Percentiles rank a stretch among this genome's conserved stretches.
Conservation (phyloP, 2,113 vertebrate genomes). For the Diphyllodes magnificus region DNA sequence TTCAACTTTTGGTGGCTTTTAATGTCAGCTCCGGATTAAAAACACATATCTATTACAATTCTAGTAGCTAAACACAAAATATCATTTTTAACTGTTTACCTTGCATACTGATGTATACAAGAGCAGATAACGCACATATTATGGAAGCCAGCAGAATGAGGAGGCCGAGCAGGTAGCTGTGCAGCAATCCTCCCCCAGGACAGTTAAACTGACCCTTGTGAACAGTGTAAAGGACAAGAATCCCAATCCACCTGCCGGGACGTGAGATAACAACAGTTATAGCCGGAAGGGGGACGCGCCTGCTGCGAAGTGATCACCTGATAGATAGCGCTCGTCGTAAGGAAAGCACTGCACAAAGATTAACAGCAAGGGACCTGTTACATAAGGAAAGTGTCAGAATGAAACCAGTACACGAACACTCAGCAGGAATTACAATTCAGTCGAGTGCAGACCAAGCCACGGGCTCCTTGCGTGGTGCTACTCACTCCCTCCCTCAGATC, state of each 20-base stretch:
- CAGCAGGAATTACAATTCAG: accelerated
- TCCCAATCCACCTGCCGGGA: conserved; percentile 85
- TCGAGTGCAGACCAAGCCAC: accelerated
- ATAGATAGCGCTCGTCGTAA: accelerated
- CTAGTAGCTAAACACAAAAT: neutral
- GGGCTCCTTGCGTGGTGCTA: accelerated
- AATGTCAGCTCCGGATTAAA: neutral
- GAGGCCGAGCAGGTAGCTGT: conserved; percentile 85
- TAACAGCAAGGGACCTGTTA: neutral
- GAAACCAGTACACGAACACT: accelerated
- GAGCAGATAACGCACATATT: conserved; percentile 78
- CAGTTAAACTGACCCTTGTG: conserved; percentile 83
- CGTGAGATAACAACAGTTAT: accelerated
- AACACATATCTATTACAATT: neutral
- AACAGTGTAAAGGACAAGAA: conserved; percentile 77
- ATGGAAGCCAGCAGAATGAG: conserved; percentile 82
- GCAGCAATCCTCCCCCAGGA: conserved; percentile 74
- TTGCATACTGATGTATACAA: conserved; percentile 89
- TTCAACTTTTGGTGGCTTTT: neutral
- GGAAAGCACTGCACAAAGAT: accelerated
- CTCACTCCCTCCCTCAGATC: accelerated
- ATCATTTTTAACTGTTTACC: conserved; percentile 65
- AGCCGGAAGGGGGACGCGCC: neutral
- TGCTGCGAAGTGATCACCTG: accelerated
- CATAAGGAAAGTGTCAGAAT: accelerated